Evolutionary conservation across 2,888 invertebrate species (phyloP), one percentile per base, ranked within the genome.

Genomic region (Anorthoa munda): DNA sequence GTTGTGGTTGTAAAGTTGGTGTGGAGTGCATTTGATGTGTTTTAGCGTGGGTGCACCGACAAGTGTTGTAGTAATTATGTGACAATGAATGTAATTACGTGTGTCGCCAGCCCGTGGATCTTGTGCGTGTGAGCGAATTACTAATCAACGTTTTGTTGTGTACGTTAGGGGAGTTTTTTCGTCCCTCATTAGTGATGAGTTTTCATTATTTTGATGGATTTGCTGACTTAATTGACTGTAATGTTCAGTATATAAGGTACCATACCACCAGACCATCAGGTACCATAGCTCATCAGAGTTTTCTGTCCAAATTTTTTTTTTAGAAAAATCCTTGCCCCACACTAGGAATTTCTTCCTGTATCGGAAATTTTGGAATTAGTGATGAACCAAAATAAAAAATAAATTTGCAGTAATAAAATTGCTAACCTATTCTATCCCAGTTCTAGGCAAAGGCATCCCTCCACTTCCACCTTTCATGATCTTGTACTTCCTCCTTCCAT

Each of bases 11-110:
- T 90, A 90, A 88, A 89, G 90, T 86, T 79, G 78, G 83, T 73
- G 82, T 82, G 67, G 73, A 74, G 79, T 85, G 87, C 82, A 88
- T 82, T 87, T 87, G 83, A 85, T 77, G 84, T 76, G 82, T 78
- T 79, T 82, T 81, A 88, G 93, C 92, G 93, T 94, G 93, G 94
- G 94, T 93, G 93, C 94, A 94, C 88, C 90, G 92, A 94, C 93
- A 93, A 95, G 93, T 94, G 94, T 93, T 93, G 90, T 83, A 88
- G 93, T 95, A 95, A 95, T 95, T 94, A 95, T 90, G 92, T 93
- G 94, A 95, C 95, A 95, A 95, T 95, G 94, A 94, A 93, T 92
- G 94, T 94, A 93, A 95, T 95, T 95, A 95, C 77, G 69, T 69
- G 88, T 90, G 90, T 90, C 88, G 87, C 84, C 76, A 83, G 86